A percentile compares a stretch with the other conserved stretches of the same genome.
phyloP scores from a whole-genome alignment of 2,113 vertebrate genomes.

The Nothocercus julius region DNA sequence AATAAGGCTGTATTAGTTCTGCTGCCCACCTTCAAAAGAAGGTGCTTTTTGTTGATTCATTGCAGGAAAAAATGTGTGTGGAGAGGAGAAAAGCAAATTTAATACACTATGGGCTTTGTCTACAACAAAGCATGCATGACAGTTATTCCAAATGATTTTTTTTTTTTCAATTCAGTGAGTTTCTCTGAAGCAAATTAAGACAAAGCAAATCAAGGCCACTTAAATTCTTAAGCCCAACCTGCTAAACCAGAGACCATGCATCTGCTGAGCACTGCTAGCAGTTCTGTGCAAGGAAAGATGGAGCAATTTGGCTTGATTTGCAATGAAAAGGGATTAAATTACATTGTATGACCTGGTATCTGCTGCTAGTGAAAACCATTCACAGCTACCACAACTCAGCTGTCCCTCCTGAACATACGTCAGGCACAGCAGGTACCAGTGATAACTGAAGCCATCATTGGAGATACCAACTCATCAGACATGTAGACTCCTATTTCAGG shows the following conservation, averaged over 20 bases:
- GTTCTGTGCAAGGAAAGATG: background rate
- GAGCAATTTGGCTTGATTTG: constrained; percentile 7
- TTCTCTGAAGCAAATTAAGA: constrained; percentile 33
- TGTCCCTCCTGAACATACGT: background rate
- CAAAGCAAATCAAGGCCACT: constrained; percentile 8
- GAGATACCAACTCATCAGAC: background rate
- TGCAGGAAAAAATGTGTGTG: background rate
- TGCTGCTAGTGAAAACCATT: background rate
- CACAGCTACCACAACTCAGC: background rate
- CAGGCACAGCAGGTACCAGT: background rate
- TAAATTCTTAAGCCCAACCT: background rate
- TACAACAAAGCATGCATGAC: background rate
- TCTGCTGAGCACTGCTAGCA: background rate
- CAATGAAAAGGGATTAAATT: background rate
- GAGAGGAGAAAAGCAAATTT: background rate
- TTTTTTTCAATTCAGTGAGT: background rate
- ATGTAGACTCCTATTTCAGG: background rate
- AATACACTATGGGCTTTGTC: background rate
- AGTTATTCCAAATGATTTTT: background rate
- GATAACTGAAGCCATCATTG: background rate
- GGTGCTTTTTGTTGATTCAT: background rate
- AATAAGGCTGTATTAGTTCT: background rate
- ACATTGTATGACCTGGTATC: background rate
- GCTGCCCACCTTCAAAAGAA: background rate
- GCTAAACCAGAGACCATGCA: background rate